Evolutionary conservation across 2,797 vertebrate species (phyloP), one percentile per base, ranked within the genome.

Genomic region (Enteromius viviparus): DNA sequence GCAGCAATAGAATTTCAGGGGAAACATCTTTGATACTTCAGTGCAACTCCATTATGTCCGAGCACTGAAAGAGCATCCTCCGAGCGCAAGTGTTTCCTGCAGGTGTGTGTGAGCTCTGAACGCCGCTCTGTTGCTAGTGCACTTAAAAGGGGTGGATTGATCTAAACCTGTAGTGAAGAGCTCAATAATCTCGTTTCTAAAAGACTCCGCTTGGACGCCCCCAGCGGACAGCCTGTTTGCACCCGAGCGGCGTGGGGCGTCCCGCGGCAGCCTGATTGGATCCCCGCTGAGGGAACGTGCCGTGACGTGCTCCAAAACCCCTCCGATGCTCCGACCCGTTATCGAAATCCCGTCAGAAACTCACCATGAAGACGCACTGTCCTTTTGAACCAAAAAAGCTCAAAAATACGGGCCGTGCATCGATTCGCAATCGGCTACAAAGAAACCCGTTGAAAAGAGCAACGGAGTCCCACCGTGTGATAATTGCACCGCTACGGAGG

Each of bases 61-160:
- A 74, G 29, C 26, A n/a, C 10, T 19, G 76, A 34, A 51, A 66
- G 17, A 47, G 58, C 32, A 75, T 40, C 42, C 42, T 81, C 37
- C 26, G 3, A 58, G n/a, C 8, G 2, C 10, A 3, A n/a, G 42
- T 4, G 8, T 19, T 47, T 69, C 58, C 23, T 26, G 29, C 45
- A 82, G 81, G 53, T 82, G 45, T 79, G 45, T 79, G 70, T 64
- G 40, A 51, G 17, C 17, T 60, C 21, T 81, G 47, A 55, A 72
- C 12, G 10, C 23, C 26, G 60, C 71, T 82, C 34, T 65, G 26
- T 62, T 40, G 62, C 49, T 2, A 37, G 88, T 87, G 88, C 92
- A 90, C 92, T 94, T 95, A 94, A 94, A 90, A 91, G 88, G 90
- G 88, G 70, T 86, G 84, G 85, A 95, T 95, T 93, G 95, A 95